Evolutionary conservation across 2,888 invertebrate genomes (phyloP).

Genomic region (Eristalis pertinax): DNA sequence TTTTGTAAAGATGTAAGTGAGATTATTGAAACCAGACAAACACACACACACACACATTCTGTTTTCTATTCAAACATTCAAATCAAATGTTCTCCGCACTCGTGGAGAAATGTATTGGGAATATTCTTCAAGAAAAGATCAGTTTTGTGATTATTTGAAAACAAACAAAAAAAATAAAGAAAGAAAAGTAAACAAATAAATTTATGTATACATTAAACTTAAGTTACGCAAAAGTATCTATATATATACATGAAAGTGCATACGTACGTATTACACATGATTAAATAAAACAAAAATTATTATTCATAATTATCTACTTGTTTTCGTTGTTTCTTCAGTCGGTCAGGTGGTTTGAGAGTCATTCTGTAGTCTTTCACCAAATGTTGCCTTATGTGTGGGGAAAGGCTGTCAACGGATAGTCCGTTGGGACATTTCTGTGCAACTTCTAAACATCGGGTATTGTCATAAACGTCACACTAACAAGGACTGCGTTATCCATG

Average conservation of each 20-base stretch:
- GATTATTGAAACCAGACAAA: neutral
- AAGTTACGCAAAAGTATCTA: constrained; percentile 59
- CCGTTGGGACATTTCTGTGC: no score
- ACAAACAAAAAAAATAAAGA: constrained; percentile 8
- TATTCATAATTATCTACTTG: constrained; percentile 55
- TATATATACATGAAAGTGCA: constrained; percentile 40
- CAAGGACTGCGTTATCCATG: no score
- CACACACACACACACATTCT: constrained; percentile 18
- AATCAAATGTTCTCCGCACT: constrained; percentile 5
- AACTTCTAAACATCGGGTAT: no score
- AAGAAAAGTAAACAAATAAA: constrained; percentile 14
- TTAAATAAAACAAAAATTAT: constrained; percentile 65
- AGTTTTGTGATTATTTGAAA: constrained; percentile 67
- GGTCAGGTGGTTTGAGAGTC: no score
- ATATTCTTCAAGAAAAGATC: constrained; percentile 50
- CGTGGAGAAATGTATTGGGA: constrained; percentile 28
- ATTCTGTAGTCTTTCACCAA: no score
- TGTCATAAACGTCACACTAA: no score
- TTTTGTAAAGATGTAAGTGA: constrained; percentile 61
- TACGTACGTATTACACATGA: constrained; percentile 59
- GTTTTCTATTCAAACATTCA: constrained; percentile 10
- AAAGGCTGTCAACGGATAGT: no score
- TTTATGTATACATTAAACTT: constrained; percentile 64
- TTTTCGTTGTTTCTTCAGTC: neutral
- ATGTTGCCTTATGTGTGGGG: no score